Conservation (phyloP, 2,113 vertebrate species). For the Pseudopipra pipra region DNA sequence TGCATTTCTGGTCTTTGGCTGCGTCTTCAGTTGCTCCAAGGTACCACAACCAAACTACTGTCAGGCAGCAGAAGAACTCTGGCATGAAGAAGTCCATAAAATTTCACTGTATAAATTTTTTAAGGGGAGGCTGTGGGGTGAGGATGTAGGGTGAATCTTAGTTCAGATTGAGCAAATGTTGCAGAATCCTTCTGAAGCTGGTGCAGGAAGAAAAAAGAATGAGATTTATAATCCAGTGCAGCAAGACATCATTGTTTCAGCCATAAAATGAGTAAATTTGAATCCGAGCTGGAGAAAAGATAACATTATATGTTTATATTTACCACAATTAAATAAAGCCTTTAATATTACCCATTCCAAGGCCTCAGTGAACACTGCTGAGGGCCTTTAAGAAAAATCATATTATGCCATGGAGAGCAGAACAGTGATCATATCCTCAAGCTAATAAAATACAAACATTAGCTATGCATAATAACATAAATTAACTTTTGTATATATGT, state of each 20-base stretch:
- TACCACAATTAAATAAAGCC: background rate
- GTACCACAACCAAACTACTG: background rate
- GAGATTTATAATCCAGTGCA: background rate
- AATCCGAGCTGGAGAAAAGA: background rate
- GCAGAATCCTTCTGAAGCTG: background rate
- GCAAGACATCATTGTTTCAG: background rate
- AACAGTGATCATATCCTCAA: background rate
- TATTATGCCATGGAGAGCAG: background rate
- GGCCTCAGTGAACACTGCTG: background rate
- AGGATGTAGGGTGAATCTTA: fast-evolving
- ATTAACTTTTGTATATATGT: background rate
- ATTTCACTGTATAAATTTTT: background rate
- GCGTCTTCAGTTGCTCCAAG: background rate
- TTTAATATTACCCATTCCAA: background rate
- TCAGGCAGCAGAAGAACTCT: background rate
- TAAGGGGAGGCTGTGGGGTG: fast-evolving
- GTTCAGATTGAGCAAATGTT: background rate
- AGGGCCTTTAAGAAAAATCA: background rate
- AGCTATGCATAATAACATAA: background rate
- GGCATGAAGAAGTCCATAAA: background rate
- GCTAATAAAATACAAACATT: background rate
- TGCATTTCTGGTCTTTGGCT: background rate
- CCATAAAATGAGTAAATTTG: background rate
- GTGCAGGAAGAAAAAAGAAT: background rate
- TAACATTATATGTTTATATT: background rate